These are phyloP conservation scores for Thymelicus sylvestris DNA, from an alignment of 2,888 invertebrate species.

Conservation along the genomic window DNA sequence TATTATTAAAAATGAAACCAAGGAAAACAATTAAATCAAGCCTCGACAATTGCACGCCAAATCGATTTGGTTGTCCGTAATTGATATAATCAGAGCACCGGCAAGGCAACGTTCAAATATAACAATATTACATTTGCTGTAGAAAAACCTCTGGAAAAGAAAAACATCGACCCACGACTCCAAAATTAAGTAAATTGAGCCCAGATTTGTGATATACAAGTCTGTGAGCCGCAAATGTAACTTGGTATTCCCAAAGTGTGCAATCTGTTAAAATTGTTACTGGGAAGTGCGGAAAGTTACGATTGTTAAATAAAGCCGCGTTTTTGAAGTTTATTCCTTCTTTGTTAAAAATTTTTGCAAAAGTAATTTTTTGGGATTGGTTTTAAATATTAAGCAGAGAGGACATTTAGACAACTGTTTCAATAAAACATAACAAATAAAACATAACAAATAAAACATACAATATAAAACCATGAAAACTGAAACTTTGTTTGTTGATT, in stretches of 20 bases:
- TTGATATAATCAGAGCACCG: constrained; percentile 64
- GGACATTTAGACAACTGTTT: too few species aligned
- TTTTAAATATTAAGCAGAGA: background rate
- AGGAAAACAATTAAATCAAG: background rate
- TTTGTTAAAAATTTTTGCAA: background rate
- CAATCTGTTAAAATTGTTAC: constrained; percentile 58
- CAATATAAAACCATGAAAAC: too few species aligned
- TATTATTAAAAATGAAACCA: too few species aligned
- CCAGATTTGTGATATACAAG: background rate
- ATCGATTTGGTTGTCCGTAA: constrained; percentile 52
- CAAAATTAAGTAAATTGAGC: constrained; percentile 7
- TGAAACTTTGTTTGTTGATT: too few species aligned
- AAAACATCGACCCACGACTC: background rate
- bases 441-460: too few species aligned
- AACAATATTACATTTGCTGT: constrained; percentile 12
- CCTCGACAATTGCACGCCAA: constrained; percentile 43
- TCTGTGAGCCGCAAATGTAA: constrained; percentile 16
- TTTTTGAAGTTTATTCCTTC: constrained; percentile 36
- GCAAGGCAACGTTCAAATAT: constrained; percentile 51
- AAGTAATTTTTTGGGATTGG: background rate
- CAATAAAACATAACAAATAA: too few species aligned
- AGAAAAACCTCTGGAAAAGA: background rate
- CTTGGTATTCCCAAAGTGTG: constrained; percentile 49
- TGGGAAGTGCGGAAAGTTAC: constrained; percentile 52
- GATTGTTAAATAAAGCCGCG: constrained; percentile 23